Evolutionary conservation across 2,888 invertebrate species (phyloP).

Genomic region (Hemaris fuciformis): DNA sequence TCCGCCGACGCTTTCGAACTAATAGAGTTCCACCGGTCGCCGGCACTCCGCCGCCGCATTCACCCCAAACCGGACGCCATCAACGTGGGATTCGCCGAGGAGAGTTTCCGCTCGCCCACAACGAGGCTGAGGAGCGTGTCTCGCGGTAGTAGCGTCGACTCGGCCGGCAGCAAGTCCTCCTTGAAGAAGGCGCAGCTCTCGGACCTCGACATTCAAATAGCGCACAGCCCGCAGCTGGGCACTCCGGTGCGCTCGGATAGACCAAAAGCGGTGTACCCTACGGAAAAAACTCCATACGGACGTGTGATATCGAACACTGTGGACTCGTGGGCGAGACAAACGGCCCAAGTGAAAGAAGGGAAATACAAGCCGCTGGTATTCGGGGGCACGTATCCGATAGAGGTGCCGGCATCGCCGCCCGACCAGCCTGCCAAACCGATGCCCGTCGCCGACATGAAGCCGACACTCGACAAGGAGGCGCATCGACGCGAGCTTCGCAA

Average conservation of each 20-base stretch:
- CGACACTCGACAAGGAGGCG: conserved; percentile 23
- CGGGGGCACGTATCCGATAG: conserved; percentile 93
- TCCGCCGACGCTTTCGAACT: conserved; percentile 23
- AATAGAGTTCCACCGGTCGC: conserved; percentile 23
- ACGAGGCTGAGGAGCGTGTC: conserved; percentile 13
- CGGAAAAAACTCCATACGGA: conserved; percentile 51
- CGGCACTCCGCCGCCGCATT: conserved; percentile 35
- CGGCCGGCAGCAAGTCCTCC: conserved; percentile 21
- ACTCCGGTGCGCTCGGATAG: conserved; percentile 12
- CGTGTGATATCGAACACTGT: conserved; percentile 83
- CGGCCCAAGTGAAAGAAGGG: conserved; percentile 48
- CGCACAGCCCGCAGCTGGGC: conserved; percentile 35
- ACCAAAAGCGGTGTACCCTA: background rate
- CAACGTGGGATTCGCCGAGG: conserved; percentile 22
- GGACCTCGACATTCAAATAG: conserved; percentile 51
- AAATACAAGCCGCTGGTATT: conserved; percentile 86
- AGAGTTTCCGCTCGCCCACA: background rate
- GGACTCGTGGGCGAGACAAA: conserved; percentile 82
- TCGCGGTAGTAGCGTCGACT: conserved; percentile 18
- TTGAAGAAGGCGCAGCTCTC: conserved; percentile 29
- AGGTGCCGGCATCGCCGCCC: conserved; percentile 80
- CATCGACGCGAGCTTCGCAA: conserved; percentile 47
- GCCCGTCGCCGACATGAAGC: conserved; percentile 14
- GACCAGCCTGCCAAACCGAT: conserved; percentile 22
- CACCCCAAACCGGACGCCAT: conserved; percentile 27